Conservation (phyloP, 2,888 invertebrate species). For the Brenthis daphne region DNA sequence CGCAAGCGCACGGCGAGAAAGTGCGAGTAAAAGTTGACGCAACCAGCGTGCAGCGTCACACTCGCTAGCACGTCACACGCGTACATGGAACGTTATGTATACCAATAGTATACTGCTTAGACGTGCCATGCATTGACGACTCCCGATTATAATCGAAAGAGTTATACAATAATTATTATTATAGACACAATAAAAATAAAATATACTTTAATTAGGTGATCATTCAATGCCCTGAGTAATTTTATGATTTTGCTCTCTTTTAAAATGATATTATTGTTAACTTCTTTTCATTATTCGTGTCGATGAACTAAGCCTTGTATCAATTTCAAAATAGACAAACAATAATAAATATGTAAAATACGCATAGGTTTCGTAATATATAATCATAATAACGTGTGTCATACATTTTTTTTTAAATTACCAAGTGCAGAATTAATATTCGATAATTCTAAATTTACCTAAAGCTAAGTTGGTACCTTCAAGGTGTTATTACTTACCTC, state of each 20-base stretch:
- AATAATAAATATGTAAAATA: constrained; percentile 1
- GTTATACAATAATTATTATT: constrained; percentile 66
- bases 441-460: not conserved
- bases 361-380: not conserved
- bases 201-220: not conserved
- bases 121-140: constrained; percentile 65
- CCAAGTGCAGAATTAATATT: constrained; percentile 4
- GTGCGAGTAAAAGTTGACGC: constrained; percentile 83
- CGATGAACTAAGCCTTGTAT: constrained; percentile 8
- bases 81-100: constrained; percentile 35
- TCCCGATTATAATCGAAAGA: constrained; percentile 65
- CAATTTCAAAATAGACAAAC: constrained; percentile 1
- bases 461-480: constrained; percentile 41
- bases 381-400: constrained; percentile 6
- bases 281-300: constrained; percentile 15
- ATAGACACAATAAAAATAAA: constrained; percentile 39
- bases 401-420: constrained; percentile 9
- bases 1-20: constrained; percentile 78
- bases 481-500: constrained; percentile 40
- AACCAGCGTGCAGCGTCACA: constrained; percentile 63
- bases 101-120: constrained; percentile 38
- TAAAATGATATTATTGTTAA: not conserved
- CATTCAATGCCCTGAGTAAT: not conserved
- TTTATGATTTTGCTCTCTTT: not conserved
- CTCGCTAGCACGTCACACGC: constrained; percentile 40